A percentile compares a stretch with the other conserved stretches of the same genome.
Evolutionary conservation across 2,113 vertebrate species (phyloP).

Genomic region (Neotoma lepida): DNA sequence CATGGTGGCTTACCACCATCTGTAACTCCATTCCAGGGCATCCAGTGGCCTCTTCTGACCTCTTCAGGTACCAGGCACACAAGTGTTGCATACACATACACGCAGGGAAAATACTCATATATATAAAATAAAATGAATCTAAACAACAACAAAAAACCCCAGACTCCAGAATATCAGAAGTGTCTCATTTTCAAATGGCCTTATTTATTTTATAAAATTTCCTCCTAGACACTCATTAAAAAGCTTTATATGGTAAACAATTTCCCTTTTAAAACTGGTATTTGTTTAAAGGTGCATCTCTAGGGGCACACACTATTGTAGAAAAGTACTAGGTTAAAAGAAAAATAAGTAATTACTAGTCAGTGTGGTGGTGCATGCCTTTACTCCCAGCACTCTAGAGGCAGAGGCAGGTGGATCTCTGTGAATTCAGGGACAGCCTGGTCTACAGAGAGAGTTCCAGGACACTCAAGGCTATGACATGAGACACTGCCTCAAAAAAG

Average conservation of each 20-base stretch:
- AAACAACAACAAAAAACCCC: slow-evolving; percentile 4
- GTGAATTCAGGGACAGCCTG: not conserved
- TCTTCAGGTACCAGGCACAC: not conserved
- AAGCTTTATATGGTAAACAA: slow-evolving; percentile 37
- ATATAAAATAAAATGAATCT: slow-evolving; percentile 1
- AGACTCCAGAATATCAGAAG: not conserved
- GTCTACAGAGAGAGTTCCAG: not conserved
- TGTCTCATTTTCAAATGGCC: slow-evolving; percentile 10
- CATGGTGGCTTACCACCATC: not conserved
- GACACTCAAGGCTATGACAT: not conserved
- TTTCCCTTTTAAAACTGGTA: slow-evolving; percentile 1
- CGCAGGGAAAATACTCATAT: not conserved
- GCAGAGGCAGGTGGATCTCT: not conserved
- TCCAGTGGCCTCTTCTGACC: not conserved
- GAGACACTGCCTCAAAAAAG: not conserved
- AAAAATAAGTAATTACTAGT: not conserved
- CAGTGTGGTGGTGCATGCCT: not conserved
- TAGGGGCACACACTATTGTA: not conserved
- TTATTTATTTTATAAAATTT: not conserved
- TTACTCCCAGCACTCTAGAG: not conserved
- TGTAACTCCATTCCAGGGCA: too few species aligned
- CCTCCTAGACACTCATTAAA: not conserved
- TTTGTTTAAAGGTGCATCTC: not conserved
- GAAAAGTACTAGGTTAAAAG: slow-evolving; percentile 14
- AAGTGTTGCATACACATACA: not conserved